These are phyloP conservation scores for Castor canadensis DNA, from an alignment of 2,113 vertebrate genomes.

Conservation along the genomic window DNA sequence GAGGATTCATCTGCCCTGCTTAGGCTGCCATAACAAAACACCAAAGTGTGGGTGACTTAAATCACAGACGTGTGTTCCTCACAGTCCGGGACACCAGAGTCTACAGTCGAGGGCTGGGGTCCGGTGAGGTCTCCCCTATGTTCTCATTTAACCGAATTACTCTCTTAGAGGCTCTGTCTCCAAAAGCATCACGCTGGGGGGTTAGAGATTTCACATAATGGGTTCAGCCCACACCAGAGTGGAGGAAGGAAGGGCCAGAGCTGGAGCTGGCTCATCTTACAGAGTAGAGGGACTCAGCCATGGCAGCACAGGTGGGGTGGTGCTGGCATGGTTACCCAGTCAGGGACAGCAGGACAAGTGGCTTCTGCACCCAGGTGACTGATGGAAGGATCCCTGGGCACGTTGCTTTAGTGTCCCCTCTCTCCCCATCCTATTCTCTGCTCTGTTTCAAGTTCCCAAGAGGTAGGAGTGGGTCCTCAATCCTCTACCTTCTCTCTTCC, in stretches of 20 bases:
- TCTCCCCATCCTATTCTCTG: not conserved
- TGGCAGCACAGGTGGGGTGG: not conserved
- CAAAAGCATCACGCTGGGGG: not conserved
- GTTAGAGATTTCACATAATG: not conserved
- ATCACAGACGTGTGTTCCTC: not conserved
- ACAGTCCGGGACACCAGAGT: not conserved
- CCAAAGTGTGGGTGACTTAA: not conserved
- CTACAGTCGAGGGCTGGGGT: not conserved
- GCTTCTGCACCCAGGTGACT: not conserved
- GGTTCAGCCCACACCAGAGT: not conserved
- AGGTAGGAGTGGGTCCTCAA: not conserved
- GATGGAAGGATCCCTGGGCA: not conserved
- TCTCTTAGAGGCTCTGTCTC: not conserved
- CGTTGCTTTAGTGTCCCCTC: accelerated
- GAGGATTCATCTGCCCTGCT: not conserved
- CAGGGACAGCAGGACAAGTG: not conserved
- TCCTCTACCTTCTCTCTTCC: not conserved
- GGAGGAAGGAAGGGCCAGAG: not conserved
- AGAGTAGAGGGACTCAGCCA: not conserved
- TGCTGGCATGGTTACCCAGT: not conserved
- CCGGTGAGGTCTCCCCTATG: not conserved
- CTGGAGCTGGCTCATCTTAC: not conserved
- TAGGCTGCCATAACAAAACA: not conserved
- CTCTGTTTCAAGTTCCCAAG: not conserved
- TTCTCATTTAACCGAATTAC: not conserved